Evolutionary conservation across 2,888 invertebrate species (phyloP).

Genomic region (Agrochola circellaris): DNA sequence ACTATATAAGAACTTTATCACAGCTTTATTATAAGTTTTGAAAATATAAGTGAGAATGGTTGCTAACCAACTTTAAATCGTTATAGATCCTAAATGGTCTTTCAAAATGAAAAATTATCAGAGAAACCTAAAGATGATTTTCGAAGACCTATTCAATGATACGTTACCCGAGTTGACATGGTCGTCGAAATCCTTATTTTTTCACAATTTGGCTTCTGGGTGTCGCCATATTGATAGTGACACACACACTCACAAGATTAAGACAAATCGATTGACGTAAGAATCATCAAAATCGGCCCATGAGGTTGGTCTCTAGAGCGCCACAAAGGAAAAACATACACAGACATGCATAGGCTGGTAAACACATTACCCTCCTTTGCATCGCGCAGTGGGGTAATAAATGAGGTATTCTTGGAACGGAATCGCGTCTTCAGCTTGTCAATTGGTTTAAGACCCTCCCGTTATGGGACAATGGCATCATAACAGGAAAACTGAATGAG

Average conservation of each 20-base stretch:
- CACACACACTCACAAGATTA: background rate
- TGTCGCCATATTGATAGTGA: background rate
- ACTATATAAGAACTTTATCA: background rate
- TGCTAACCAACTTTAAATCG: background rate
- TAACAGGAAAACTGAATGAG: conserved; percentile 45
- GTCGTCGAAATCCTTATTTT: background rate
- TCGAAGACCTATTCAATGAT: background rate
- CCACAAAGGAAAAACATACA: background rate
- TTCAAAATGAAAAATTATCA: background rate
- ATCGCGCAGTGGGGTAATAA: background rate
- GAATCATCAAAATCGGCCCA: background rate
- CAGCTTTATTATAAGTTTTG: background rate
- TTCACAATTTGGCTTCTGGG: background rate
- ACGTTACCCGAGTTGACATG: background rate
- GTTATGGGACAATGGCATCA: conserved; percentile 26
- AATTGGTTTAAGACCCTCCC: conserved; percentile 30
- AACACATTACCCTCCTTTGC: background rate
- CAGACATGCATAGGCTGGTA: background rate
- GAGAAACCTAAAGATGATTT: background rate
- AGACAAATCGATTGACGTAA: background rate
- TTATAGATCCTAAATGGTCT: background rate
- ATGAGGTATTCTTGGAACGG: conserved; percentile 28
- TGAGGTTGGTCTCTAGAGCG: background rate
- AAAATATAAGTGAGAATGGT: background rate
- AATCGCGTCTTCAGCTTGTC: conserved; percentile 16